phyloP scores from a whole-genome alignment of 2,113 vertebrate species.

The Odobenus rosmarus region DNA sequence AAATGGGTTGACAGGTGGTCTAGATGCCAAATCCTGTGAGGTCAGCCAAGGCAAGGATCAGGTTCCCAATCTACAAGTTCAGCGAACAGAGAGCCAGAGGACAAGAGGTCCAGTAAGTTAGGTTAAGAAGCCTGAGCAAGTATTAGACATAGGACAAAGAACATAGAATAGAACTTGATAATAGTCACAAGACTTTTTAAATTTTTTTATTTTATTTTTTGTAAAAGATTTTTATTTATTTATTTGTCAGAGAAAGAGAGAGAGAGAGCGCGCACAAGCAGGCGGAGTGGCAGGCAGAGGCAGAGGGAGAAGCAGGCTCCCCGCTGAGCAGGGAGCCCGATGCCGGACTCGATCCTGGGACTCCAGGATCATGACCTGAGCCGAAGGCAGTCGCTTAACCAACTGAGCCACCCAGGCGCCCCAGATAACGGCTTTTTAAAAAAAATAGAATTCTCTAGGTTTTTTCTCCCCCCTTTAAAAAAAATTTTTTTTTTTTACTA shows the following conservation, averaged over 20 bases:
- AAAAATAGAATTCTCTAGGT: neutral
- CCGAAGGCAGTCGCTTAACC: too few species aligned
- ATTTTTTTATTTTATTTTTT: too few species aligned
- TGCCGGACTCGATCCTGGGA: too few species aligned
- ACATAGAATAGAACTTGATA: neutral
- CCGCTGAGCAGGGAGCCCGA: too few species aligned
- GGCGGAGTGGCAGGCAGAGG: too few species aligned
- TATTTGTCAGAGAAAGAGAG: too few species aligned
- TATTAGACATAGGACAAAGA: neutral
- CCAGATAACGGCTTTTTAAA: too few species aligned
- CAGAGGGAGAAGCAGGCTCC: too few species aligned
- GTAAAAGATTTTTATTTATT: too few species aligned
- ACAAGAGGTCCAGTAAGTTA: neutral
- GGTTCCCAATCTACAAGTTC: neutral
- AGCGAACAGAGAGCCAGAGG: neutral
- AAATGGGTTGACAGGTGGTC: constrained; percentile 49
- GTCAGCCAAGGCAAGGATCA: constrained; percentile 34
- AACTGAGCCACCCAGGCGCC: too few species aligned
- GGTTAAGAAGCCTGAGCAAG: neutral
- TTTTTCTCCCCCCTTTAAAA: neutral
- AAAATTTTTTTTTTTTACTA: neutral
- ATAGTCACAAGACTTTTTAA: neutral
- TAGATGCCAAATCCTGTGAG: constrained; percentile 42
- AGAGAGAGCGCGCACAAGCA: too few species aligned
- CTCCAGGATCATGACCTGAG: too few species aligned